A percentile compares a stretch with the other conserved stretches of the same genome.
Conservation (phyloP, 2,888 invertebrate genomes). For the Sisyra terminalis region DNA sequence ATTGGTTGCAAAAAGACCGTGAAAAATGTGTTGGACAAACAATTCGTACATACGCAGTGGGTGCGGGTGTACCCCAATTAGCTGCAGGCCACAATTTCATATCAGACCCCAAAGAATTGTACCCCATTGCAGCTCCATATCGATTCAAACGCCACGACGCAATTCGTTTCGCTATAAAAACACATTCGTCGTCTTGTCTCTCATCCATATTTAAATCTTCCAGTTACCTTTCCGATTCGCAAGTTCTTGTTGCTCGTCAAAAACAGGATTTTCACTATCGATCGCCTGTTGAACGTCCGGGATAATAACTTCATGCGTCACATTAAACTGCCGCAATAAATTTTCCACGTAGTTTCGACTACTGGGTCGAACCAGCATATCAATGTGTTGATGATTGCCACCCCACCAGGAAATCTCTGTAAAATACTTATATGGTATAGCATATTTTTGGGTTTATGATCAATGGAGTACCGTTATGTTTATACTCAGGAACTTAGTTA, state of each 20-base stretch:
- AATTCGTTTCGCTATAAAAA: slow-evolving; percentile 5
- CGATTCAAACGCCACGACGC: neutral
- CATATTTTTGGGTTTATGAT: too few relatives aligned
- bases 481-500: too few relatives aligned
- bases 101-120: slow-evolving; percentile 35
- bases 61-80: slow-evolving; percentile 33
- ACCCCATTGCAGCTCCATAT: slow-evolving; percentile 33
- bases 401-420: slow-evolving; percentile 48
- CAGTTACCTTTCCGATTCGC: slow-evolving; percentile 48
- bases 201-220: neutral
- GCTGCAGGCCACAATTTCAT: slow-evolving; percentile 42
- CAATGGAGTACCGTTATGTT: too few relatives aligned
- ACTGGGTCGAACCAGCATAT: slow-evolving; percentile 52
- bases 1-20: too few relatives aligned
- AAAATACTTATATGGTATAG: slow-evolving; percentile 9
- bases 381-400: slow-evolving; percentile 42
- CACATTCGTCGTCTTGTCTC: neutral
- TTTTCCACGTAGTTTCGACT: slow-evolving; percentile 44
- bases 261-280: slow-evolving; percentile 60
- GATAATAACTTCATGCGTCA: slow-evolving; percentile 54
- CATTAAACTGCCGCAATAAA: slow-evolving; percentile 40
- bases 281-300: slow-evolving; percentile 64
- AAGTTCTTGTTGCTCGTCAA: slow-evolving; percentile 48
- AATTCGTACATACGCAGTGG: slow-evolving; percentile 4
- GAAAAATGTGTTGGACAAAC: too few relatives aligned